phyloP scores from a whole-genome alignment of 2,113 vertebrate species.

The mouse (Mus musculus) region DNA sequence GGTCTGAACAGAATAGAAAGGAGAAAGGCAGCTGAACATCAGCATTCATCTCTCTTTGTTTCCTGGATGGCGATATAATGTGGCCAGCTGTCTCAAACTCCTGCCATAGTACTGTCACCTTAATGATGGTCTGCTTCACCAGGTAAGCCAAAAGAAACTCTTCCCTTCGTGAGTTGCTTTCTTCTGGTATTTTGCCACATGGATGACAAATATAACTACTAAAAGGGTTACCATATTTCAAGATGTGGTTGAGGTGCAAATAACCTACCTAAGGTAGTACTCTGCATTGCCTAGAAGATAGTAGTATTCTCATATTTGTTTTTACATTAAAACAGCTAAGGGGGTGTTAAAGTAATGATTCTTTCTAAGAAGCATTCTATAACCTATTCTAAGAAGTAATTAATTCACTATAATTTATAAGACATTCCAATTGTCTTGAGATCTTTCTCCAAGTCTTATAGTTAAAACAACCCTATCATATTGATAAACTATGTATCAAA shows the following conservation, averaged over 20 bases:
- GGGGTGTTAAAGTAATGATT: not conserved
- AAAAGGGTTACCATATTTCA: not conserved
- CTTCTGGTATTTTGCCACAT: not conserved
- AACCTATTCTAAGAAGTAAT: not conserved
- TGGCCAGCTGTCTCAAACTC: not conserved
- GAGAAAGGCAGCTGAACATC: not conserved
- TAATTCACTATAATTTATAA: not conserved
- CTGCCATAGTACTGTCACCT: not conserved
- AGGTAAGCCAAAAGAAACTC: not conserved
- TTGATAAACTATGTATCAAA: not conserved
- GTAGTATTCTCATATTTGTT: not conserved
- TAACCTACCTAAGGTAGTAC: not conserved
- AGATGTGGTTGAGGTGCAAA: not conserved
- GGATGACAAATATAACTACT: not conserved
- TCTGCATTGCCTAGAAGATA: not conserved
- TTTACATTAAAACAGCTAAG: slow-evolving; percentile 17
- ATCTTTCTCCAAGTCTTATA: not conserved
- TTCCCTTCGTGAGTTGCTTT: too few species aligned
- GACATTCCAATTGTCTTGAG: not conserved
- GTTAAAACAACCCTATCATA: not conserved
- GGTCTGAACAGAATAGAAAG: too few species aligned
- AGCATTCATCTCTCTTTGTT: not conserved
- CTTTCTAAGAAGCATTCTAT: not conserved
- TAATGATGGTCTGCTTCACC: too few species aligned
- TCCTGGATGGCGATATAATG: not conserved